Conservation (phyloP, 1,140 invertebrate genomes). For the Drosophila triauraria region DNA sequence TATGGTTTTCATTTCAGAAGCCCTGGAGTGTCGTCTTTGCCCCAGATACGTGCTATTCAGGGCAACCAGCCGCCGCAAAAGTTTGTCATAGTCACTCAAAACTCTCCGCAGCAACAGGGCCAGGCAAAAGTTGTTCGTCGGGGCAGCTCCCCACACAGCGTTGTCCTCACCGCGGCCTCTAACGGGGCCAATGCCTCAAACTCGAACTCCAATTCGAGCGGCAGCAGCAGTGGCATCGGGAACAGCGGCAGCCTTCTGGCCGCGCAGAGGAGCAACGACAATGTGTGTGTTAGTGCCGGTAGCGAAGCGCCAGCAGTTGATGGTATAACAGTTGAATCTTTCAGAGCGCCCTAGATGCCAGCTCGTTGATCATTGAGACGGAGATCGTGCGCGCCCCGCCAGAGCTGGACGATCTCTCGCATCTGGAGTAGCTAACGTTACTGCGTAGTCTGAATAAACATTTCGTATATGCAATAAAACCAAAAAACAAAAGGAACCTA, state of each 20-base stretch:
- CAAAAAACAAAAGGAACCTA: conserved; percentile 30
- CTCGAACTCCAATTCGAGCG: conserved; percentile 65
- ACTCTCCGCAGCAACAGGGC: conserved; percentile 59
- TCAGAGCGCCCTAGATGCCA: conserved; percentile 78
- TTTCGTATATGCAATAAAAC: conserved; percentile 52
- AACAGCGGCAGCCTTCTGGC: conserved; percentile 25
- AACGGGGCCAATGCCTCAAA: conserved; percentile 62
- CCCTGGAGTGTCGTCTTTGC: conserved; percentile 72
- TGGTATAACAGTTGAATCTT: conserved; percentile 59
- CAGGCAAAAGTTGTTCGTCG: conserved; percentile 67
- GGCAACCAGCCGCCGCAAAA: conserved; percentile 68
- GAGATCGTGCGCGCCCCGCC: conserved; percentile 76
- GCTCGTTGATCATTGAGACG: conserved; percentile 81
- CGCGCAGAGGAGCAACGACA: conserved; percentile 59
- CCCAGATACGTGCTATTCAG: conserved; percentile 74
- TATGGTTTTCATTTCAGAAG: conserved; percentile 43
- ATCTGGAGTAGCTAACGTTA: conserved; percentile 70
- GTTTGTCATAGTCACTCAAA: conserved; percentile 79
- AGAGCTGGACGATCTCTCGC: conserved; percentile 78
- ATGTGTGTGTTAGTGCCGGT: conserved; percentile 76
- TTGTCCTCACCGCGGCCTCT: conserved; percentile 64
- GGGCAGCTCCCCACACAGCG: conserved; percentile 73
- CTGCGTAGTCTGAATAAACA: conserved; percentile 18
- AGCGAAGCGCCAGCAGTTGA: conserved; percentile 46
- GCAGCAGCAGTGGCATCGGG: conserved; percentile 17